Evolutionary conservation across 1,140 invertebrate genomes (phyloP).

Genomic region (Drosophila sulfurigaster): DNA sequence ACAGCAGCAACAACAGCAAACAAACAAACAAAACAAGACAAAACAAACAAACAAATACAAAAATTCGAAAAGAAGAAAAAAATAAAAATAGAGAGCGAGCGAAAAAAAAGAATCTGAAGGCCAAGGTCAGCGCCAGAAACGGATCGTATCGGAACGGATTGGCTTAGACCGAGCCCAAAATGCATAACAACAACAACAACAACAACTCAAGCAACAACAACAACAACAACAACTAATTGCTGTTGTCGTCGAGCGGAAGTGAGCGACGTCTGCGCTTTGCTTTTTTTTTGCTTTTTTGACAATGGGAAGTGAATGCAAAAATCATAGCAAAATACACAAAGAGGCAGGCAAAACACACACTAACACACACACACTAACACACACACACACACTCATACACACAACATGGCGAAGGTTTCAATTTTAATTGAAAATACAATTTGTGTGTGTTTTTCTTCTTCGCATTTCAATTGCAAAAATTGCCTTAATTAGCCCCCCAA

Average conservation of each 20-base stretch:
- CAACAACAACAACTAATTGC: conserved; percentile 8
- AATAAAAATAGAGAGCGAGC: conserved; percentile 18
- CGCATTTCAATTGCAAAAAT: conserved; percentile 67
- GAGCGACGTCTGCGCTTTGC: conserved; percentile 68
- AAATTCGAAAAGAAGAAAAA: conserved; percentile 30
- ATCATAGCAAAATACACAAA: conserved; percentile 47
- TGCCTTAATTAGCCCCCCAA: conserved; percentile 67
- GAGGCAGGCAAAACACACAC: conserved; percentile 13
- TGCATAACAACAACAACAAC: conserved; percentile 18
- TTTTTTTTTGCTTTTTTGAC: conserved; percentile 47
- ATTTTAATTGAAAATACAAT: conserved; percentile 61
- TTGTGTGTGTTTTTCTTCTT: conserved; percentile 5
- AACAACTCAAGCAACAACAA: neutral
- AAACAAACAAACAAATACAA: conserved; percentile 33
- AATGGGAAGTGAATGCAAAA: conserved; percentile 78
- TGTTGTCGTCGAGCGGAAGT: conserved; percentile 69
- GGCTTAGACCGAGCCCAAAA: conserved; percentile 47
- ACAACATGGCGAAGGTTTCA: conserved; percentile 57
- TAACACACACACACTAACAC: neutral
- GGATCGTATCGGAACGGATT: conserved; percentile 43
- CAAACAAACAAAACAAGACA: neutral
- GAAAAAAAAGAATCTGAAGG: conserved; percentile 25
- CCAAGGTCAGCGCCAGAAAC: conserved; percentile 55
- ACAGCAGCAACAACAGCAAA: neutral
- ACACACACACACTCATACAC: neutral